Evolutionary conservation across 2,113 vertebrate species (phyloP), one percentile per base, ranked within the genome.

Genomic region (Tychaedon coryphoeus): DNA sequence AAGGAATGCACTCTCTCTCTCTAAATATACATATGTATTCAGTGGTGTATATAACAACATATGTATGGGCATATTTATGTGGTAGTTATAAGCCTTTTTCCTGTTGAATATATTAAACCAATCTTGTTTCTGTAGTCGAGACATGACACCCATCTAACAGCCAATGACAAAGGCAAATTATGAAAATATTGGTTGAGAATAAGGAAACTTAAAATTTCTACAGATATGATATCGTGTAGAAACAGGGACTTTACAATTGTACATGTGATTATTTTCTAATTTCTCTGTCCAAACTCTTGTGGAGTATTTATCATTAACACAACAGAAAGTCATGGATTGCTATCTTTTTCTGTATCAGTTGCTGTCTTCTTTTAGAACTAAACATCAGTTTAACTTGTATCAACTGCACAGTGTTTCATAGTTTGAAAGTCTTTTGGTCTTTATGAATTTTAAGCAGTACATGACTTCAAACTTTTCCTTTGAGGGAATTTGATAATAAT

Each of bases 91-190:
- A 75, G 56, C 2, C 3, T 67, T 85, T 79, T 93, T 90, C 33
- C 5, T 91, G 25, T 91, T 56, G 43, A 90, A 86, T 74, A 72
- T 51, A 69, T 89, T 58, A 86, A 94, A 79, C 18, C 24, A 82
- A 12, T 86, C 73, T 96, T 91, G 8, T 54, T 95, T 91, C 58
- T 92, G 53, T 96, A 95, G 33, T 92, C 95, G 74, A 93, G 51
- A 47, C 5, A 29, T 80, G n/a, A 62, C 47, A 80, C 5, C 5
- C 58, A 88, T 71, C 51, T 83, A 81, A 60, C 25, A 64, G 18
- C 50, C 18, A 54, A 26, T 51, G 4, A 82, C 19, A 64, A 88
- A 88, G 31, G 9, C 1, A 65, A 48, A 36, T 22, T 48, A 15
- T 24, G 47, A 29, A 89, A 73, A 48, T 36, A 60, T 25, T 31